Evolutionary conservation across 1,140 invertebrate genomes (phyloP).

Genomic region (Prorops nasuta): DNA sequence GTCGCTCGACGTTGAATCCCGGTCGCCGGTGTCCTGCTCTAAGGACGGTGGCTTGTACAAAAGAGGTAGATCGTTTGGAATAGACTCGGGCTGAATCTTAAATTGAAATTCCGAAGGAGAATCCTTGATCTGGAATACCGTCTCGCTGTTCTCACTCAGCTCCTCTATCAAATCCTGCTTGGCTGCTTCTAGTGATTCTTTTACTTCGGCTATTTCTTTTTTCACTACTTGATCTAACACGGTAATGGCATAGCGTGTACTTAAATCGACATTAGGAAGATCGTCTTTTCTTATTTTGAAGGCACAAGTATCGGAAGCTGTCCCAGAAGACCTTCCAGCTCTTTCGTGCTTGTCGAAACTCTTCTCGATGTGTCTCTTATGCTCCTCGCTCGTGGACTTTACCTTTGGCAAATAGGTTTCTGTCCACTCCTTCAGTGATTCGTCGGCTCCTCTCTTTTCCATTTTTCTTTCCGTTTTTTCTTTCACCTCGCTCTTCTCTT

Average conservation of each 20-base stretch:
- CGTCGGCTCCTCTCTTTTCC: not conserved
- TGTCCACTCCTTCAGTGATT: conserved; percentile 3
- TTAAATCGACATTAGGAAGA: conserved; percentile 56
- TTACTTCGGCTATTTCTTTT: conserved; percentile 68
- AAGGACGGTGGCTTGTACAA: conserved; percentile 45
- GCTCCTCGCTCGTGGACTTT: conserved; percentile 24
- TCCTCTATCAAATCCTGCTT: conserved; percentile 67
- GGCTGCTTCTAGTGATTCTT: conserved; percentile 66
- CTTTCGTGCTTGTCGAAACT: conserved; percentile 18
- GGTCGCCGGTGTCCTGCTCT: conserved; percentile 30
- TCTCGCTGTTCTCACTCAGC: conserved; percentile 54
- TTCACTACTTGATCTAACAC: conserved; percentile 58
- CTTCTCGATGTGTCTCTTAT: conserved; percentile 30
- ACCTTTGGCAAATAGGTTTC: conserved; percentile 8
- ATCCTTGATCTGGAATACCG: conserved; percentile 60
- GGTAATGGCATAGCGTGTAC: conserved; percentile 50
- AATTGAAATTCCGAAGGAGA: conserved; percentile 74
- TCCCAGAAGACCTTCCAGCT: conserved; percentile 11
- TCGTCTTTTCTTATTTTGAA: conserved; percentile 72
- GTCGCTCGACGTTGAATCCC: conserved; percentile 19
- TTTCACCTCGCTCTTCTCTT: conserved; percentile 17
- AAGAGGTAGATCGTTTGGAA: conserved; percentile 51
- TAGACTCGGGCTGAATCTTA: conserved; percentile 55
- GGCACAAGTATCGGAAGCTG: conserved; percentile 56
- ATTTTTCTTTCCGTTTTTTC: conserved; percentile 5